Evolutionary conservation across 2,113 vertebrate species (phyloP).

Genomic region (Poeciliopsis turrubarensis): DNA sequence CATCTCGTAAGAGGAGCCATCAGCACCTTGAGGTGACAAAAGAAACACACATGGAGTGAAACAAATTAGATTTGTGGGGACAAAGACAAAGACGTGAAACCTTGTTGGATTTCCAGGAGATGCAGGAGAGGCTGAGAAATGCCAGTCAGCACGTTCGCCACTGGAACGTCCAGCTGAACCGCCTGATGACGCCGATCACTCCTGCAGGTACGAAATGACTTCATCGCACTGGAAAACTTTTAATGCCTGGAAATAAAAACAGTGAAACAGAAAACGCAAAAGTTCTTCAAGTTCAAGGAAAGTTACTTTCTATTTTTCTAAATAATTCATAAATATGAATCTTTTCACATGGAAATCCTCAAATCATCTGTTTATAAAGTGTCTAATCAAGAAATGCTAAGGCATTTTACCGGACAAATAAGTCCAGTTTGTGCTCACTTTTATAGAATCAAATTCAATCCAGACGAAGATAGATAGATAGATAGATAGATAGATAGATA

Average conservation of each 20-base stretch:
- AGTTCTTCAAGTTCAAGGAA: not conserved
- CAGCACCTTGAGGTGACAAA: constrained; percentile 68
- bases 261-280: not conserved
- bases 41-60: not conserved
- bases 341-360: too few species aligned
- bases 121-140: constrained; percentile 71
- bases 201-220: constrained; percentile 73
- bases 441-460: too few species aligned
- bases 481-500: too few species aligned
- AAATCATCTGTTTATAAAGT: too few species aligned
- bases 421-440: too few species aligned
- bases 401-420: too few species aligned
- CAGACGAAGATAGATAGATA: too few species aligned
- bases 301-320: not conserved
- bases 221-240: not conserved
- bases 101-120: constrained; percentile 58
- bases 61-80: not conserved
- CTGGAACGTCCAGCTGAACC: constrained; percentile 82
- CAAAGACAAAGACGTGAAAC: not conserved
- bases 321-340: too few species aligned
- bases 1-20: constrained; percentile 69
- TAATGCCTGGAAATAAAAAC: too few species aligned
- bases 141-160: constrained; percentile 77
- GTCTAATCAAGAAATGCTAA: too few species aligned
- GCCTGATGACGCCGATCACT: constrained; percentile 78